Conservation (phyloP, 2,888 invertebrate species). For the Phragmatobia fuliginosa region DNA sequence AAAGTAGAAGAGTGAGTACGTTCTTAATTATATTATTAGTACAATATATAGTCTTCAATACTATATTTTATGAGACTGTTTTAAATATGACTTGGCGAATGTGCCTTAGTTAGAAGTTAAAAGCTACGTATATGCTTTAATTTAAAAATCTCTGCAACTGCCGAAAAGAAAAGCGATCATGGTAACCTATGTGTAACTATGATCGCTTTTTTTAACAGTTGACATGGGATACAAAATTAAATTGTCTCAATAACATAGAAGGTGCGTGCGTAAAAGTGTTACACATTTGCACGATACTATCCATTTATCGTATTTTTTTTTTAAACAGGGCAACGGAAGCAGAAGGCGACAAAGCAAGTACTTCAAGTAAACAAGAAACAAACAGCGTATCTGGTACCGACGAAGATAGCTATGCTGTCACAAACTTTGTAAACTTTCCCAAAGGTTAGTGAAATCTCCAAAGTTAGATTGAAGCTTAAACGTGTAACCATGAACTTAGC, state of each 20-base stretch:
- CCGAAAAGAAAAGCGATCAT: background rate
- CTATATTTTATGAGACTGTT: background rate
- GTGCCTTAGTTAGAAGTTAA: background rate
- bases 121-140: background rate
- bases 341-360: constrained; percentile 71
- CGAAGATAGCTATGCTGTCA: constrained; percentile 77
- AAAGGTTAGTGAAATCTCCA: constrained; percentile 67
- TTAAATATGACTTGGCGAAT: background rate
- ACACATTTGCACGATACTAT: background rate
- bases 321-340: constrained; percentile 66
- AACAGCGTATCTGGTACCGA: constrained; percentile 54
- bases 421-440: constrained; percentile 81
- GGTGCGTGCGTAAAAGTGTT: background rate
- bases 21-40: background rate
- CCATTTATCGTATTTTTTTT: background rate
- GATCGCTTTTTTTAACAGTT: background rate
- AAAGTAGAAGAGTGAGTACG: constrained; percentile 85
- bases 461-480: background rate
- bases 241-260: background rate
- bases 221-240: background rate
- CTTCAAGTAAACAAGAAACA: constrained; percentile 70
- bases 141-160: background rate
- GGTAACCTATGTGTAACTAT: background rate
- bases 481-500: background rate
- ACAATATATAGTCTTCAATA: background rate